Evolutionary conservation across 2,797 vertebrate species (phyloP), one percentile per base, ranked within the genome.

Genomic region (Coccyzus lansbergi): DNA sequence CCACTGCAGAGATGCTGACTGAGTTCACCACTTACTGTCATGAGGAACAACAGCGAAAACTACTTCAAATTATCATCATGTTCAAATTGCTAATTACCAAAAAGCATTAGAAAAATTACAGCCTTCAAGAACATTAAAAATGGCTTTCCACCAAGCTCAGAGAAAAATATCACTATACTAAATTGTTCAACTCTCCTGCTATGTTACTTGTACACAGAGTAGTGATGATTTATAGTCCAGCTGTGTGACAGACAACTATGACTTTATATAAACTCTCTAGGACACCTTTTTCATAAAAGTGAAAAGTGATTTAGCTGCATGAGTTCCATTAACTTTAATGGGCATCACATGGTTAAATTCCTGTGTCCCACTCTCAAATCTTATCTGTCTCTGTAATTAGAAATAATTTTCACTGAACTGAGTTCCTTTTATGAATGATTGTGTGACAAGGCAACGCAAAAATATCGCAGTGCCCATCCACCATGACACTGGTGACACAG

Each of bases 261-360:
- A 33, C 88, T 92, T 78, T 15, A 36, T 40, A 65, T 93, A 86
- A 88, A 44, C 90, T 77, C 94, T 28, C 91, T 55, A 81, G 92
- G 84, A 93, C 26, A 87, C 82, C 91, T 81, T 64, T 60, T 90
- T 42, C 81, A 94, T 56, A 78, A 48, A 65, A 69, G 44, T 46
- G 62, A 68, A 63, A 64, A 49, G 74, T 60, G 68, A 93, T 94
- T 95, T 83, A 91, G 25, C 93, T 88, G 84, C 33, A 6, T 48
- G 95, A 88, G 59, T 53, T 33, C 76, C 76, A 95, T 94, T 94
- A 96, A 65, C 95, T 84, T 76, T 93, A 96, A 95, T 83, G 86
- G 83, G 65, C 67, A 80, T 91, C 96, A 96, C 91, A 64, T 8
- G 36, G 88, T 52, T 92, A 95, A 92, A 91, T 68, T 90, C 86